Conservation (phyloP, 1,140 invertebrate genomes). For the Euglossa dilemma region DNA sequence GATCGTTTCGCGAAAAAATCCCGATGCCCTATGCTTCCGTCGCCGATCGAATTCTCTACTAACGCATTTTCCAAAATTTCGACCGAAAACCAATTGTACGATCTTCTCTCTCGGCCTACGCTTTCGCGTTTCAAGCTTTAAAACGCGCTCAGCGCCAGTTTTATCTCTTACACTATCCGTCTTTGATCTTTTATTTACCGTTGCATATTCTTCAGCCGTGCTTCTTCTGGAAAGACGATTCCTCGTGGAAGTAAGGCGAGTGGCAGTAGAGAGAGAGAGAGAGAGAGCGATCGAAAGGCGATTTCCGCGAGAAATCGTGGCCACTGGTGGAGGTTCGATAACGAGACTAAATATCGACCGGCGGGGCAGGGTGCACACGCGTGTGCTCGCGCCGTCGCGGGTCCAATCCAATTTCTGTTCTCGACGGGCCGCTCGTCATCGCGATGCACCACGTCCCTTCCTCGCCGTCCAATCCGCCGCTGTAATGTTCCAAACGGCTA, state of each 20-base stretch:
- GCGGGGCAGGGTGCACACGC: background rate
- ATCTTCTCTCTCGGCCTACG: no score
- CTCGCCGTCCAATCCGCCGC: background rate
- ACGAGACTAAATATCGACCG: slow-evolving; percentile 36
- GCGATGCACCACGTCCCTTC: background rate
- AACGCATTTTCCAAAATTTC: no score
- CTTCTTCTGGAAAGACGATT: background rate
- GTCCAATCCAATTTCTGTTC: slow-evolving; percentile 39
- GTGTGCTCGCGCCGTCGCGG: slow-evolving; percentile 30
- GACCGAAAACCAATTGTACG: background rate
- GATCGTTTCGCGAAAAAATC: slow-evolving; percentile 49
- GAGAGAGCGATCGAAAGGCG: background rate
- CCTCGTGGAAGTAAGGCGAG: background rate
- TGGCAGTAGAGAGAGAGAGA: background rate
- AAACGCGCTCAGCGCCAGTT: no score
- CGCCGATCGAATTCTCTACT: background rate
- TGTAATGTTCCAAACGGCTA: background rate
- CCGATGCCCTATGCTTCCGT: background rate
- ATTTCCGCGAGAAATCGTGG: slow-evolving; percentile 20
- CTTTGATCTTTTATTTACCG: no score
- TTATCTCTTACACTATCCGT: no score
- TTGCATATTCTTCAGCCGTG: no score
- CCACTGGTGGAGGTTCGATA: slow-evolving; percentile 16
- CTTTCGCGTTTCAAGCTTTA: no score
- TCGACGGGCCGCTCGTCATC: slow-evolving; percentile 17